Base-by-base conservation (phyloP, 2,113 vertebrate genomes). In the Phyllostomus discolor region DNA sequence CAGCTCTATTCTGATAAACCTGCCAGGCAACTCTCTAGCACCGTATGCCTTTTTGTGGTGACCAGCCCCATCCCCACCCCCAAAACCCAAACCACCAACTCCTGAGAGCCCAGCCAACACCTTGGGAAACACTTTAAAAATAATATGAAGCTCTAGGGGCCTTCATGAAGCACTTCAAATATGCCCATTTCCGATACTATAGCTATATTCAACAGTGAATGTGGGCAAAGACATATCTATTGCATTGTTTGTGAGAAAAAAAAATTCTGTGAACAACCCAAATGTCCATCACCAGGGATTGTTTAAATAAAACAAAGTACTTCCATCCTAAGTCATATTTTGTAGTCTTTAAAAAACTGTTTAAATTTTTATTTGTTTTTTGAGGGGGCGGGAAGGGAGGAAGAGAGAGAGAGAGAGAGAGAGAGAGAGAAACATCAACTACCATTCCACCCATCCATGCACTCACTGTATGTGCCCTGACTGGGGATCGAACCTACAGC, bases 131-230 rank as follows among this genome's bases (percentile, higher is more conserved):
- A 64, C 31, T 81, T 33, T 46, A 75, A 94, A 70, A 50, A 59
- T 67, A 78, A 50, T 52, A 66, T 28, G 33, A 92, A 81, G 41
- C 38, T 79, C 57, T 66, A 78, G 22, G 59, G 26, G 38, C 26
- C 54, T 92, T 92, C 24, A 62, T 31, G 38, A 66, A 86, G 41
- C 62, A 89, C 78, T 96, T 80, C 80, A 88, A 95, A 54, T 19
- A 70, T 54, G 28, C 35, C 31, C 22, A 57, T 85, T 88, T 26
- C 19, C 38, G 11, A 84, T 69, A 75, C 28, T 78, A 79, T 12
- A 79, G 16, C 78, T 57, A 62, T 3, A 89, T 43, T 82, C n/a
- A 80, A 62, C 17, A 57, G 7, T 33, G 12, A 88, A 76, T 73
- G 41, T 91, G 57, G 20, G 41, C 48, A 93, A 93, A 97, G n/a